A percentile compares a stretch with the other conserved stretches of the same genome.
Evolutionary conservation across 2,113 vertebrate genomes (phyloP).

Genomic region (Siniperca chuatsi): DNA sequence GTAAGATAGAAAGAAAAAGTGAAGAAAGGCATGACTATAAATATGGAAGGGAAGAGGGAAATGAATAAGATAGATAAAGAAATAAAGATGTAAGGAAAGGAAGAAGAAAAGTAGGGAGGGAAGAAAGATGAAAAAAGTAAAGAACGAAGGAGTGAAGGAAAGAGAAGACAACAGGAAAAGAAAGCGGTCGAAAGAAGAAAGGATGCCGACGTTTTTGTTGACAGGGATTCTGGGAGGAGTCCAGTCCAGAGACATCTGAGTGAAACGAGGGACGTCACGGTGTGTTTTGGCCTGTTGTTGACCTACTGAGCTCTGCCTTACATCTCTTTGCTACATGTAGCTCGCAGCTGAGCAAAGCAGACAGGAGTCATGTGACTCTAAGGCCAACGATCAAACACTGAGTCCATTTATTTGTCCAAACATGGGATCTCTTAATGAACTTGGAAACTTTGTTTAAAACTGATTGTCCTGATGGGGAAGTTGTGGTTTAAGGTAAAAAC

Average conservation of each 20-base stretch:
- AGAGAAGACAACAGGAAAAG: not conserved
- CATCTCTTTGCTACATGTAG: conserved; percentile 34
- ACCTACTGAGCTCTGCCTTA: conserved; percentile 46
- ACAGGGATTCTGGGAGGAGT: conserved; percentile 4
- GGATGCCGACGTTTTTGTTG: not conserved
- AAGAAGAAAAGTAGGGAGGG: not conserved
- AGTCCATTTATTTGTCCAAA: conserved; percentile 13
- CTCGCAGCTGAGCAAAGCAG: conserved; percentile 31
- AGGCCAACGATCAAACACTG: conserved; percentile 14
- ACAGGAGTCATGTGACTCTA: conserved; percentile 5
- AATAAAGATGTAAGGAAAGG: not conserved
- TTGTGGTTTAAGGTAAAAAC: not conserved
- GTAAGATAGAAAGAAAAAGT: not conserved
- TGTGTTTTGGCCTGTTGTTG: conserved; percentile 4
- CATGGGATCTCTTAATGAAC: not conserved
- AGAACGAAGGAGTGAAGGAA: not conserved
- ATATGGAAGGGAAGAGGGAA: not conserved
- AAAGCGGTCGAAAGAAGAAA: not conserved
- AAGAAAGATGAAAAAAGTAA: not conserved
- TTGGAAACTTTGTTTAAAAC: not conserved
- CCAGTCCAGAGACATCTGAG: conserved; percentile 16
- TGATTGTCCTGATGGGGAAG: not conserved
- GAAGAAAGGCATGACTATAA: not conserved
- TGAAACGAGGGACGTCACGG: conserved; percentile 16
- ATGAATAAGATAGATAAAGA: not conserved